Percentiles rank a stretch among this genome's conserved stretches.
phyloP scores from a whole-genome alignment of 37 sponge, comb jelly and placozoan genomes.

The Geodia barretti region DNA sequence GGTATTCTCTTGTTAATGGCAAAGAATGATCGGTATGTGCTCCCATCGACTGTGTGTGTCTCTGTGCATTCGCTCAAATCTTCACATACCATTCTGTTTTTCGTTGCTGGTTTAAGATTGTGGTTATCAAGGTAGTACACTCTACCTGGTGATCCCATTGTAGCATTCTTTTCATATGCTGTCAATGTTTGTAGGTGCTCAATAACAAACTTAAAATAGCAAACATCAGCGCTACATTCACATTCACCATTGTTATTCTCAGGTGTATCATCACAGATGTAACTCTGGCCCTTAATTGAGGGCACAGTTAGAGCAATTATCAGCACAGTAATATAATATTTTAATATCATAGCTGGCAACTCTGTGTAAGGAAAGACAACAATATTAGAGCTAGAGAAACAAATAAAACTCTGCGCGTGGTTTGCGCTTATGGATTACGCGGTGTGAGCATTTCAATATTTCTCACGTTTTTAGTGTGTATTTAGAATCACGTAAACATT shows the following conservation, averaged over 20 bases:
- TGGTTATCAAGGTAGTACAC: slow-evolving; percentile 5
- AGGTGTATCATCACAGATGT: background rate
- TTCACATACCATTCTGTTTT: background rate
- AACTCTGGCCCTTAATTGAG: no score
- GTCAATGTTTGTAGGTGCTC: slow-evolving; percentile 65
- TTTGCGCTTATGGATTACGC: no score
- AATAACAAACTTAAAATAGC: slow-evolving; percentile 41
- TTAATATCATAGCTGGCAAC: no score
- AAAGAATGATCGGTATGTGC: slow-evolving; percentile 45
- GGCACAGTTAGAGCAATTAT: no score
- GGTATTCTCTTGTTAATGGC: slow-evolving; percentile 62
- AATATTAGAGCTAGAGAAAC: no score
- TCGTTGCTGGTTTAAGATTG: background rate
- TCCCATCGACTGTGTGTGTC: slow-evolving; percentile 49
- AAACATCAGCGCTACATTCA: slow-evolving; percentile 9
- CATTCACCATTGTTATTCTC: slow-evolving; percentile 22
- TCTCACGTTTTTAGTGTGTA: no score
- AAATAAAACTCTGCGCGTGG: no score
- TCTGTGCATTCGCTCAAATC: slow-evolving; percentile 25
- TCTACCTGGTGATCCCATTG: background rate
- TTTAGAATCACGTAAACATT: no score
- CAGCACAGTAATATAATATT: no score
- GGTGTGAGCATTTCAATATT: no score
- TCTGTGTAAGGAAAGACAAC: no score
- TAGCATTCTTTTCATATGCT: slow-evolving; percentile 7